Conservation (phyloP, 2,888 invertebrate species). For the Ormyrus pomaceus region DNA sequence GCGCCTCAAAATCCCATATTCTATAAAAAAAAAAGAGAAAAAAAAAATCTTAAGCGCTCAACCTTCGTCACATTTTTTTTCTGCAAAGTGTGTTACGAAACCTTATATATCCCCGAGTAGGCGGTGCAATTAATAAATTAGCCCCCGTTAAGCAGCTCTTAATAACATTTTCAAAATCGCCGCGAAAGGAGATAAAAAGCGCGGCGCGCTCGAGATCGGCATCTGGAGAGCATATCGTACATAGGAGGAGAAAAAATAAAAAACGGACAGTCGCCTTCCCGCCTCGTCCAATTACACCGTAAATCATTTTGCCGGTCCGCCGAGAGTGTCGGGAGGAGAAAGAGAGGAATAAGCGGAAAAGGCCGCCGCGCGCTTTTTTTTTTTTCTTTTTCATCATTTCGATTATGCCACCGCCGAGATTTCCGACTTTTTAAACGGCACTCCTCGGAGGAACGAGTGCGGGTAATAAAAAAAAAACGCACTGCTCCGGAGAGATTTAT, state of each 20-base stretch:
- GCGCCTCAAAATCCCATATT: background rate
- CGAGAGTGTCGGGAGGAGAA: constrained; percentile 45
- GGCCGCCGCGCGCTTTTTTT: too few species aligned
- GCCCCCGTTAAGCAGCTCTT: background rate
- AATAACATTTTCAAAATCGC: background rate
- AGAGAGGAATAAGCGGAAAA: background rate
- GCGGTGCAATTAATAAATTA: constrained; percentile 1
- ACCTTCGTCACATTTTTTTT: too few species aligned
- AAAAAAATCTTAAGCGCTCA: too few species aligned
- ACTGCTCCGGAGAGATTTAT: too few species aligned
- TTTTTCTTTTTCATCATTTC: constrained; percentile 9
- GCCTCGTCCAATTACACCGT: constrained; percentile 61
- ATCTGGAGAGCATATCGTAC: too few species aligned
- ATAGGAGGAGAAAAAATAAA: too few species aligned
- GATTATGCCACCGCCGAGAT: background rate
- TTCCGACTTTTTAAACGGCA: constrained; percentile 8
- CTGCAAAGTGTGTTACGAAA: too few species aligned
- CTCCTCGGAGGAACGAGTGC: background rate
- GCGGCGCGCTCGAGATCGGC: too few species aligned
- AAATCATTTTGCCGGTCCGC: constrained; percentile 61
- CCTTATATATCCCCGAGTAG: too few species aligned
- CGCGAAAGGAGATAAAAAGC: background rate
- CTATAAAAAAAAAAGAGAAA: constrained; percentile 3
- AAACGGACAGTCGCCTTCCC: constrained; percentile 18
- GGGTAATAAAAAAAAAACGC: background rate